Conservation (phyloP, 2,888 invertebrate species). For the Apodemia zela region DNA sequence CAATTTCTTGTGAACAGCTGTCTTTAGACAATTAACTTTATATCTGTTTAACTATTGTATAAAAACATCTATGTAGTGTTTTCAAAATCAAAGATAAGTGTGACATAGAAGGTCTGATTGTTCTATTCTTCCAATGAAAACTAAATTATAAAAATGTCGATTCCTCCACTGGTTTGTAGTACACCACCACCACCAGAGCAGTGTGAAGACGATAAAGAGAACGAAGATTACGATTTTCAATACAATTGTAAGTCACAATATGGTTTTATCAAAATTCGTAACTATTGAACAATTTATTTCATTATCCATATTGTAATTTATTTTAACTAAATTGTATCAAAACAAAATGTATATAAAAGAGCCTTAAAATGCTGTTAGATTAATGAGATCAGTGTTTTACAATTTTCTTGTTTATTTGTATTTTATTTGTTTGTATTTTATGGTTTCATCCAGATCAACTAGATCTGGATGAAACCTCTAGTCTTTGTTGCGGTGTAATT, state of each 20-base stretch:
- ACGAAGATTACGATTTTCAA: slow-evolving; percentile 66
- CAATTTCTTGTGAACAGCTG: slow-evolving; percentile 69
- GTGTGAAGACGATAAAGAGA: slow-evolving; percentile 83
- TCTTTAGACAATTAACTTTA: slow-evolving; percentile 37
- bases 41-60: slow-evolving; percentile 27
- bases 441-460: no score
- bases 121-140: slow-evolving; percentile 4
- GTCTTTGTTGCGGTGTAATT: no score
- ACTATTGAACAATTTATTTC: not conserved
- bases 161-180: slow-evolving; percentile 84
- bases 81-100: slow-evolving; percentile 11
- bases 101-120: not conserved
- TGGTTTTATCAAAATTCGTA: not conserved
- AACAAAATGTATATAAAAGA: not conserved
- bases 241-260: slow-evolving; percentile 62
- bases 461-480: no score
- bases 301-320: not conserved
- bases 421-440: no score
- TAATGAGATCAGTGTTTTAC: no score
- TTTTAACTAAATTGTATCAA: not conserved
- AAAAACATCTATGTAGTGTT: slow-evolving; percentile 18
- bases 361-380: not conserved
- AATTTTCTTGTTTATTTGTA: no score
- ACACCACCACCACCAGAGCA: slow-evolving; percentile 84
- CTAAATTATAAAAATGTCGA: slow-evolving; percentile 68